Conservation (phyloP, 2,113 vertebrate genomes). For the Embiotoca jacksoni region DNA sequence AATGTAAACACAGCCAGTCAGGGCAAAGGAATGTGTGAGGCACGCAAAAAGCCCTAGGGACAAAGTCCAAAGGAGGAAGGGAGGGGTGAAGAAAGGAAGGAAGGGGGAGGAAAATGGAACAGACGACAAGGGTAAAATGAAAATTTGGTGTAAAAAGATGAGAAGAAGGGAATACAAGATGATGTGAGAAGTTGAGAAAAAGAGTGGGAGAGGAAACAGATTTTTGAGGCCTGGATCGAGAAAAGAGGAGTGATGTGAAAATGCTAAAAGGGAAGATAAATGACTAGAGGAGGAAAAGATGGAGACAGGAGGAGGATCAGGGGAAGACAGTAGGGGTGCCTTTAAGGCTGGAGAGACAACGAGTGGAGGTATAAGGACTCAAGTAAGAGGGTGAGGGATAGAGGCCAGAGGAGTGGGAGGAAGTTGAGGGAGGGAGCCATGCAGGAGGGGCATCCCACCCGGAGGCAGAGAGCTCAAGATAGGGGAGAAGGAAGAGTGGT, state of each 20-base stretch:
- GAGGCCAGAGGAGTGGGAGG: conserved; percentile 41
- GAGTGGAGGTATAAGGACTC: conserved; percentile 13
- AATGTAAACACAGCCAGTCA: conserved; percentile 82
- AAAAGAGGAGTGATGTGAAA: conserved; percentile 24
- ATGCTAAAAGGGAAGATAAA: conserved; percentile 5
- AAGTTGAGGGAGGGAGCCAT: conserved; percentile 11
- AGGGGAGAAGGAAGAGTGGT: conserved; percentile 28
- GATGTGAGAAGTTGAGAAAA: conserved; percentile 43
- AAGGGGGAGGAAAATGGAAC: conserved; percentile 36
- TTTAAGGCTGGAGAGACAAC: conserved; percentile 24
- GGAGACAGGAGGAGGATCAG: background rate
- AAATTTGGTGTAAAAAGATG: conserved; percentile 30
- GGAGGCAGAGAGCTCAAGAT: conserved; percentile 26
- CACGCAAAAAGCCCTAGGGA: conserved; percentile 64
- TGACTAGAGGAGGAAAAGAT: conserved; percentile 1
- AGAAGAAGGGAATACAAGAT: conserved; percentile 19
- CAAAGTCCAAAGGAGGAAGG: conserved; percentile 55
- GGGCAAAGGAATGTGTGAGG: conserved; percentile 79
- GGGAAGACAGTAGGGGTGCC: background rate
- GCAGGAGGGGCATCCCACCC: conserved; percentile 24
- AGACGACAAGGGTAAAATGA: conserved; percentile 42
- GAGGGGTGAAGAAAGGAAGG: conserved; percentile 49
- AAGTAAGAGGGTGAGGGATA: conserved; percentile 13
- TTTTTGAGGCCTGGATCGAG: background rate
- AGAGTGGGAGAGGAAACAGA: conserved; percentile 35